phyloP scores from a whole-genome alignment of 1,140 invertebrate genomes.

The Drosophila lacteicornis region DNA sequence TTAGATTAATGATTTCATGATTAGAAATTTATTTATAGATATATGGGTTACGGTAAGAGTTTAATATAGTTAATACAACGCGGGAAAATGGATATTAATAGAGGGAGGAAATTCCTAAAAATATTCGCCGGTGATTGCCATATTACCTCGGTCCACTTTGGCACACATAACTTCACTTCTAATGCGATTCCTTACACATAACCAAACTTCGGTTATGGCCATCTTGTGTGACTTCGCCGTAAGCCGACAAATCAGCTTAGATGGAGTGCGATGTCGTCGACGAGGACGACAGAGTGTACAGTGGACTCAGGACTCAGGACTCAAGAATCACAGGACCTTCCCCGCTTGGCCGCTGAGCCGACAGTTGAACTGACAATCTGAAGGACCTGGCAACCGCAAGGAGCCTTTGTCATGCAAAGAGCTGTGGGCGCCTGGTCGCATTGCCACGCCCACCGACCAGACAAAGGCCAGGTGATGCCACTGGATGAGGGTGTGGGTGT shows the following conservation, averaged over 20 bases:
- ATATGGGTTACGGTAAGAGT: not conserved
- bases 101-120: too few species aligned
- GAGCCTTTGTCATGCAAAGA: conserved; percentile 74
- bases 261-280: conserved; percentile 45
- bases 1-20: conserved; percentile 22
- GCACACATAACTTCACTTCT: conserved; percentile 19
- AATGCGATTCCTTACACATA: conserved; percentile 43
- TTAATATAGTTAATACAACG: not conserved
- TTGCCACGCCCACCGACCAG: conserved; percentile 36
- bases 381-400: conserved; percentile 65
- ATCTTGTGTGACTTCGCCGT: conserved; percentile 47
- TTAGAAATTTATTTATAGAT: not conserved
- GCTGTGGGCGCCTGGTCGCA: conserved; percentile 37
- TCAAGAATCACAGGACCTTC: conserved; percentile 17
- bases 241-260: conserved; percentile 79
- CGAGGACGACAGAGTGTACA: conserved; percentile 14
- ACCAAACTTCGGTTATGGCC: conserved; percentile 45
- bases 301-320: conserved; percentile 15
- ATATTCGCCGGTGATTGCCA: not conserved
- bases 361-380: conserved; percentile 81
- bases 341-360: conserved; percentile 55
- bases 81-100: conserved; percentile 19
- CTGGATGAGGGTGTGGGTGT: not conserved
- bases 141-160: conserved; percentile 13
- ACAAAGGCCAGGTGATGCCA: conserved; percentile 35